Evolutionary conservation across 2,888 invertebrate species (phyloP), one percentile per base, ranked within the genome.

Genomic region (Nemotelus pantherinus): DNA sequence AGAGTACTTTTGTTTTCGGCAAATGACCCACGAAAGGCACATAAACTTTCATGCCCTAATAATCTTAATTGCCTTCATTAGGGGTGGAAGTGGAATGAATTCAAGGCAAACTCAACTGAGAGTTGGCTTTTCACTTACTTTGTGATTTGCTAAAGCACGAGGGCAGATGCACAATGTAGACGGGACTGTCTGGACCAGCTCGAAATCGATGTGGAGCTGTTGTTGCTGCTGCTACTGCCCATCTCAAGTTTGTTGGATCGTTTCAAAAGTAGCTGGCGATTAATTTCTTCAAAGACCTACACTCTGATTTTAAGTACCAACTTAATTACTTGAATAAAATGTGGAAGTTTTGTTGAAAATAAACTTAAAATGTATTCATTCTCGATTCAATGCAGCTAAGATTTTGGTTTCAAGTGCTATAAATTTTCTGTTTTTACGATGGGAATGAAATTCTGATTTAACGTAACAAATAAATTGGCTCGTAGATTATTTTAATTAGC

Each of bases 41-140:
- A 84, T 85, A 83, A 85, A 84, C 80, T 81, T 82, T 83, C 82
- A 82, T 83, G 84, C 83, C 83, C 83, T 83, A 85, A 85, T 86
- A 85, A 86, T 83, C 83, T 84, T 86, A 86, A 86, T 85, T 86
- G 81, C 78, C 77, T 79, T 81, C 78, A 77, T 79, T 79, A 79
- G 55, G 76, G 74, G 55, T 74, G 53, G 71, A 60, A 53, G 53
- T 53, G 60, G 77, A 68, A 77, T 78, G 72, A 45, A 50, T 53
- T n/a, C 41, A 72, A 57, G 57, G 41, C 9, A 10, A 63, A 74
- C 55, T 74, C 63, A 60, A 60, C 74, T 74, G 64, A 65, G 68
- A 77, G 64, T 65, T 55, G 55, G 53, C 55, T 55, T 43, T 57
- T 6, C 39, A 60, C 44, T 67, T 68, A 44, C 50, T 25, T 39